Evolutionary conservation across 2,113 vertebrate genomes (phyloP).

Genomic region (Pontoporia blainvillei): DNA sequence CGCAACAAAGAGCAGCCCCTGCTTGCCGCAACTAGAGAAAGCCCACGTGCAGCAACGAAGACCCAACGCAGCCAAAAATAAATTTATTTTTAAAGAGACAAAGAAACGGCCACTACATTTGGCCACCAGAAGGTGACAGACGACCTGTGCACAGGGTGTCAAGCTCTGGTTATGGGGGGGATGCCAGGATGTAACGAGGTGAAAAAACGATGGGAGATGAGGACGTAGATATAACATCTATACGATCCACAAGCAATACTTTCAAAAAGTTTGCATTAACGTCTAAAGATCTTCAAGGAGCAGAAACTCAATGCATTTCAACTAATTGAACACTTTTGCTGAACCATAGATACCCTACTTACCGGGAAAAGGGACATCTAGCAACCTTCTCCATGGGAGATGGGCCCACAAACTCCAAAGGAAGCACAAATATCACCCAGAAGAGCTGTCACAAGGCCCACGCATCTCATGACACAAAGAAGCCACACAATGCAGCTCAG

Average conservation of each 20-base stretch:
- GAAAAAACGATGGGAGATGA: not conserved
- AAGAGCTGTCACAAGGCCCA: not conserved
- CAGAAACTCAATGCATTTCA: not conserved
- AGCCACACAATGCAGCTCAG: accelerated
- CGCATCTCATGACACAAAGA: not conserved
- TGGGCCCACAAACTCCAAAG: not conserved
- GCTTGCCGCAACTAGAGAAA: too few relatives aligned
- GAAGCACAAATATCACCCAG: not conserved
- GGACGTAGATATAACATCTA: too few relatives aligned
- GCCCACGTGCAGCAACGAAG: too few relatives aligned
- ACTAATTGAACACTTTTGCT: not conserved
- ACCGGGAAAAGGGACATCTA: not conserved
- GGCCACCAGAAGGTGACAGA: not conserved
- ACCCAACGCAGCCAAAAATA: too few relatives aligned
- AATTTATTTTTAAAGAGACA: not conserved
- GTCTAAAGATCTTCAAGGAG: not conserved
- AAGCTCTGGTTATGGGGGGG: not conserved
- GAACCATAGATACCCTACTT: not conserved
- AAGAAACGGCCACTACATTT: not conserved
- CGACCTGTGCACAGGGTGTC: not conserved
- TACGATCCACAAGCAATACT: not conserved
- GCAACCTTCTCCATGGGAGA: not conserved
- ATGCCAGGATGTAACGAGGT: not conserved
- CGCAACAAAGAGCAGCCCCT: too few relatives aligned
- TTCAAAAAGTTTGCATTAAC: not conserved